Percentiles rank a stretch among this genome's conserved stretches.
phyloP scores from a whole-genome alignment of 1,140 invertebrate genomes.

The Heterodera carotae region DNA sequence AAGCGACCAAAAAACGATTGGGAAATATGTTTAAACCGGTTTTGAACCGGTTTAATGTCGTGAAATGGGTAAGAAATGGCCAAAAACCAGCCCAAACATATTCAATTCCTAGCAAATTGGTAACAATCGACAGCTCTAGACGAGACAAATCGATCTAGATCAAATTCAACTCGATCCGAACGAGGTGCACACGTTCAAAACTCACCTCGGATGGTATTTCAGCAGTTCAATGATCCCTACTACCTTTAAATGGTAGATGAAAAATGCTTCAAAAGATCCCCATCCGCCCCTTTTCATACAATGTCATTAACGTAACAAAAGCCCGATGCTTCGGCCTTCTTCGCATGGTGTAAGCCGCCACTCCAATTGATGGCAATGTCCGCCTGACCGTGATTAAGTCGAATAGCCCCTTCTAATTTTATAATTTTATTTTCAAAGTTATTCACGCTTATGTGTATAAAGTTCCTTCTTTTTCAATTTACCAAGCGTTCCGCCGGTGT shows the following conservation, averaged over 20 bases:
- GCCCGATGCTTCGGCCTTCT: slow-evolving; percentile 96
- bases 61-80: no score
- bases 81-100: no score
- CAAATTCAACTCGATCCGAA: no score
- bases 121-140: no score
- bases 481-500: slow-evolving; percentile 86
- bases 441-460: no score
- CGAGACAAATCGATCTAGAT: no score
- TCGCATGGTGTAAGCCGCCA: slow-evolving; percentile 97
- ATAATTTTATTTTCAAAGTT: not conserved
- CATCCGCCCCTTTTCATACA: slow-evolving; percentile 68
- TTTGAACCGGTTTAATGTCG: no score
- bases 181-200: not conserved
- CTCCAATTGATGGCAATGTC: slow-evolving; percentile 99
- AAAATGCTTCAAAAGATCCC: no score
- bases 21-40: no score
- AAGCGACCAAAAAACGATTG: no score
- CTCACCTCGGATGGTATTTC: slow-evolving; percentile 68
- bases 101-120: no score
- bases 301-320: slow-evolving; percentile 99
- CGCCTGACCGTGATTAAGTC: slow-evolving; percentile 80
- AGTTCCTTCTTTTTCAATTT: not conserved
- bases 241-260: slow-evolving; percentile 74
- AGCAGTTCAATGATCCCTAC: slow-evolving; percentile 91
- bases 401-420: slow-evolving; percentile 74